These are phyloP conservation scores for Maconellicoccus hirsutus DNA, from an alignment of 1,140 invertebrate genomes.

Conservation along the genomic window DNA sequence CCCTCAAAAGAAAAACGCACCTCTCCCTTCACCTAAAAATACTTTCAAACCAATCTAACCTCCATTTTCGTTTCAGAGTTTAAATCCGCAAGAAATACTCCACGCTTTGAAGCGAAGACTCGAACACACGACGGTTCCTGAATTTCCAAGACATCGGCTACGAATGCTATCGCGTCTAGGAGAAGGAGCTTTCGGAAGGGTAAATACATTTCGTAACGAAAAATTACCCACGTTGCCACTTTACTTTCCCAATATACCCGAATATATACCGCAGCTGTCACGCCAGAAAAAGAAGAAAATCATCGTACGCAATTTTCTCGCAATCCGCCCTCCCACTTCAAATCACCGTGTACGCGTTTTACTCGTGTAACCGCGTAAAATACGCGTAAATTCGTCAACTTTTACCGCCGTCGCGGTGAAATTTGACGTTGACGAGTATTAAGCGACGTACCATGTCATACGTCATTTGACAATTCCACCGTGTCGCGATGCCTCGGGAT, in stretches of 20 bases:
- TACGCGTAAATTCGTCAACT: not conserved
- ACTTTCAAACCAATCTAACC: not conserved
- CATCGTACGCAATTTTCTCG: no score
- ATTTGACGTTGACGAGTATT: not conserved
- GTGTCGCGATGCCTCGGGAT: not conserved
- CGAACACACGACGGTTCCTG: constrained; percentile 55
- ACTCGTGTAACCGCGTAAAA: not conserved
- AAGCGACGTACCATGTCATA: not conserved
- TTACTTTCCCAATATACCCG: no score
- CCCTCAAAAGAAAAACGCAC: no score
- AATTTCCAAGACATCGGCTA: constrained; percentile 74
- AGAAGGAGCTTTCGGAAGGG: constrained; percentile 82
- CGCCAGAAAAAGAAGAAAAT: no score
- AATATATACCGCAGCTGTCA: no score
- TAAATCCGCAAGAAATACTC: constrained; percentile 55
- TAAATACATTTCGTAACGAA: constrained; percentile 37
- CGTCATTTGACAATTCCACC: not conserved
- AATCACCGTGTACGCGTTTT: no score
- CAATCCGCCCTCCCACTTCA: no score
- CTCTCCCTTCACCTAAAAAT: no score
- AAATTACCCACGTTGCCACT: not conserved
- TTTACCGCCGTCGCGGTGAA: not conserved
- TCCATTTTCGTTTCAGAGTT: constrained; percentile 45
- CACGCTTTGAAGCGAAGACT: constrained; percentile 54
- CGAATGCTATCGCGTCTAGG: constrained; percentile 79